Base-by-base conservation (phyloP, 2,888 invertebrate genomes). In the Drymonia ruficornis region DNA sequence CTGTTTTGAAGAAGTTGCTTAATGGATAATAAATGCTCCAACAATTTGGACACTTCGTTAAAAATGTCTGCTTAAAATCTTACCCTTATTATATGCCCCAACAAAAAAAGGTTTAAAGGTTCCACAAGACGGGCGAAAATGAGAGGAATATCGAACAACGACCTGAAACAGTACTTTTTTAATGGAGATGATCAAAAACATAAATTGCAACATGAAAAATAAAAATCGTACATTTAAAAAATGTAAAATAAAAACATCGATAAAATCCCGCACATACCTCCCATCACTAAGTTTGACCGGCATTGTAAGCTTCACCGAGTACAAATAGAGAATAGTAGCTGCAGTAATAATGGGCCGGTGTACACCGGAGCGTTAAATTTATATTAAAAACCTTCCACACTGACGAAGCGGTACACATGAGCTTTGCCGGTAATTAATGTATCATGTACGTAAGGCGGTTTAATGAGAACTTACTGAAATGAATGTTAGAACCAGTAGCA, bases 311-410 rank as follows among this genome's bases (percentile, higher is more conserved):
- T 77, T 80, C 78, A 76, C 76, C 73, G 76, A 81, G 75, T 83
- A 84, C 85, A 87, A 89, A 89, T 87, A 86, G 85, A 87, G 81
- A 86, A 82, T 83, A 76, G 84, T 78, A 74, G 81, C 78, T 78
- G 74, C 80, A 79, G 84, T 83, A 86, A 86, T 86, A 87, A 86
- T 84, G 75, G 80, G 70, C 61, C 63, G 61, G 71, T 75, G 72
- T 76, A 78, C 76, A 78, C 74, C 67, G 56, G 72, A 76, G 72
- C 84, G 84, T 83, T 84, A 83, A 86, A 86, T 86, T 87, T 85
- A 80, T 85, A 87, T 88, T 86, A 87, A 86, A 86, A 86, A 82
- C 70, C 57, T 46, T 55, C 51, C 46, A 55, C 55, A 34, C 43
- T 57, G 63, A 54, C 55, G 53, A 51, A 54, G 53, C 55, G 36